Evolutionary conservation across 1,140 invertebrate species (phyloP).

Genomic region (Heliconius melpomene): DNA sequence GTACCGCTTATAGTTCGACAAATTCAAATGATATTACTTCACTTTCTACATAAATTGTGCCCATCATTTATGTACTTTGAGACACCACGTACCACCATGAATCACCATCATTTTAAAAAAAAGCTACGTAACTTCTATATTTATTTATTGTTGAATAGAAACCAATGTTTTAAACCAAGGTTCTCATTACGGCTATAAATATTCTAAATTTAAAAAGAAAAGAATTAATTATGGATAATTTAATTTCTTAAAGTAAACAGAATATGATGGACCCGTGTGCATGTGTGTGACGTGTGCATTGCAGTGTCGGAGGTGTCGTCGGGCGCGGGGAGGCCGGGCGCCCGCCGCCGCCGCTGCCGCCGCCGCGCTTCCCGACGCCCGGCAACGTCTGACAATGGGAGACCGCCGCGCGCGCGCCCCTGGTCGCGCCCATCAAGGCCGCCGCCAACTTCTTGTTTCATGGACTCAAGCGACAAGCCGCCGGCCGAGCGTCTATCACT

Average conservation of each 20-base stretch:
- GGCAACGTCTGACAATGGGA: constrained; percentile 87
- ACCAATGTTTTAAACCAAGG: not conserved
- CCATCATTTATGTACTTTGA: constrained; percentile 18
- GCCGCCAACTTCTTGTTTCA: constrained; percentile 82
- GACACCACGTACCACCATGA: constrained; percentile 15
- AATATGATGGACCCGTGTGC: too few relatives aligned
- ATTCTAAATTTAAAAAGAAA: too few relatives aligned
- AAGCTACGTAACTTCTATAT: not conserved
- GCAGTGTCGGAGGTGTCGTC: constrained; percentile 80
- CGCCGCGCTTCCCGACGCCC: constrained; percentile 85
- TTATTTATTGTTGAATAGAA: not conserved
- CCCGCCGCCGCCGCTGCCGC: constrained; percentile 85
- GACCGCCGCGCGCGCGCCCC: constrained; percentile 76
- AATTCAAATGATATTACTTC: constrained; percentile 18
- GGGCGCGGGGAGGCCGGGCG: constrained; percentile 68
- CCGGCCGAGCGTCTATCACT: constrained; percentile 72
- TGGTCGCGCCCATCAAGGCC: constrained; percentile 80
- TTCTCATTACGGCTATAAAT: too few relatives aligned
- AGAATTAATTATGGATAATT: too few relatives aligned
- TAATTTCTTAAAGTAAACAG: too few relatives aligned
- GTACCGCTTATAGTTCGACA: constrained; percentile 16
- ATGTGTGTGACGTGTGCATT: not conserved
- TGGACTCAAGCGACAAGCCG: constrained; percentile 75
- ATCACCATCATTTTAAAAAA: not conserved
- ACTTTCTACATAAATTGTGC: constrained; percentile 12